Evolutionary conservation across 2,797 vertebrate genomes (phyloP), one percentile per base, ranked within the genome.

Genomic region (Glyptemys insculpta): DNA sequence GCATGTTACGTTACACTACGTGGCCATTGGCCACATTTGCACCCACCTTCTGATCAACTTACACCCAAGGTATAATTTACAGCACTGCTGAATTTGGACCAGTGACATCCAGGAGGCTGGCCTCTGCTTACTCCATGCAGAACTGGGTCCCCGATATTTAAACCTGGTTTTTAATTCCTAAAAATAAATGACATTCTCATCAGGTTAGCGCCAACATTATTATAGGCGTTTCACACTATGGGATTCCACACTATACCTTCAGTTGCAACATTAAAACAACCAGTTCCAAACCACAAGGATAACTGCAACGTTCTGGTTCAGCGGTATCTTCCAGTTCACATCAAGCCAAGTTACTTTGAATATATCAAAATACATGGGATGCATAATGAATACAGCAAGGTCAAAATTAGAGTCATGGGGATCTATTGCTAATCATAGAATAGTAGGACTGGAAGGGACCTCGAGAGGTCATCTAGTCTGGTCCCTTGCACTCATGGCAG

Each of bases 271-370:
- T 83, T 34, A 88, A 94, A 88, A 9, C 81, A 88, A 85, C 62
- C 81, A 86, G 82, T 79, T 93, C 79, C 62, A 94, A 91, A 88
- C 89, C 89, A 1, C 93, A 93, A 31, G 19, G 44, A 72, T 91
- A 93, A 96, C 94, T 94, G 91, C 93, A 91, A 94, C 91, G 90
- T 88, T 90, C 91, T 91, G 89, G 79, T 80, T 85, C 79, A 72
- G 72, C 59, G 76, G 81, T 3, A 0, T 50, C 59, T 59, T 93
- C 87, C 95, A 90, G 91, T 81, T 83, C 89, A 44, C 0, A 0
- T 81, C 84, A 85, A 94, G 85, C 78, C 93, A 91, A 93, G 59
- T 85, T 88, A 44, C 50, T 96, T 91, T 88, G 89, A 96, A 86
- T 83, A 80, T 49, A 83, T 87, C 87, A 87, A 83, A 96, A 91